phyloP scores from a whole-genome alignment of 2,113 vertebrate species.

The Actinemys pallida region DNA sequence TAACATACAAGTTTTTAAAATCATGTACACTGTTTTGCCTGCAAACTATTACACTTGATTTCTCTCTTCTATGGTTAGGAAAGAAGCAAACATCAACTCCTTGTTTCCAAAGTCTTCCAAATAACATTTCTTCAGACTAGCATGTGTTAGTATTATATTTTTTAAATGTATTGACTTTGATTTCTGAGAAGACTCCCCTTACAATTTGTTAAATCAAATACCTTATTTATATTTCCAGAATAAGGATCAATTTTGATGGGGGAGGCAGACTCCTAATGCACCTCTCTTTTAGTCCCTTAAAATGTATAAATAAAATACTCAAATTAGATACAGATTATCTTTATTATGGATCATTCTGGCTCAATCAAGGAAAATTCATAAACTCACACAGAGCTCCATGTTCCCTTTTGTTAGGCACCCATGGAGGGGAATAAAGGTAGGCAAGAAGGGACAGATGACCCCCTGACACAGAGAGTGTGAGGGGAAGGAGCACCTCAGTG shows the following conservation, averaged over 20 bases:
- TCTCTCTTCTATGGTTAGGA: background rate
- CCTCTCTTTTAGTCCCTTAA: background rate
- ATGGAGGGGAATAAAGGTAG: fast-evolving
- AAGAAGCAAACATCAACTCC: background rate
- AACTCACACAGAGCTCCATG: fast-evolving
- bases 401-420: background rate
- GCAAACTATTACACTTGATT: background rate
- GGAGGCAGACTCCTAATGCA: background rate
- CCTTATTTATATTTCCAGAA: background rate
- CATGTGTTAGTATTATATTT: background rate
- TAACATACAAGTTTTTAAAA: background rate
- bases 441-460: fast-evolving
- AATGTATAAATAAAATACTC: background rate
- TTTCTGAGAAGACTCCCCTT: background rate
- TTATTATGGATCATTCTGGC: background rate
- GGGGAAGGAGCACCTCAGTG: background rate
- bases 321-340: background rate
- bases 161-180: background rate
- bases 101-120: background rate
- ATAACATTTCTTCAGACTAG: background rate
- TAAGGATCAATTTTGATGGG: background rate
- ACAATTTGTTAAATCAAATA: background rate
- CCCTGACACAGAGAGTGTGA: background rate
- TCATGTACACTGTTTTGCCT: background rate
- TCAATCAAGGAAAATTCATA: background rate